phyloP scores from a whole-genome alignment of 2,113 vertebrate species.

The Siphamia tubifer region DNA sequence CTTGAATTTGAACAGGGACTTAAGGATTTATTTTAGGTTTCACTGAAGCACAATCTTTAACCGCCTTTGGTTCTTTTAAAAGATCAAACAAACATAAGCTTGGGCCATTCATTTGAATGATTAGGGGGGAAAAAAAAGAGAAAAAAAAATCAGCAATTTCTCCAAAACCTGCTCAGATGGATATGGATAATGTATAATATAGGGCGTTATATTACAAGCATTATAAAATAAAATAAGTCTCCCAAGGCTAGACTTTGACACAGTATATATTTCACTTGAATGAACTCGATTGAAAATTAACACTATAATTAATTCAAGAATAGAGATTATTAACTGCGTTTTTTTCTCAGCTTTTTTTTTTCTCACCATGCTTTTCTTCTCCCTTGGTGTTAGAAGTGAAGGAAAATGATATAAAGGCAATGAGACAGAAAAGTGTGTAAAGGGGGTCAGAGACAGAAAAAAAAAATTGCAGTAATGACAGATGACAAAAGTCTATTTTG shows the following conservation, averaged over 20 bases:
- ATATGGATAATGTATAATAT: background rate
- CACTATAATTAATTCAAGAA: constrained; percentile 57
- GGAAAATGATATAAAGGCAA: constrained; percentile 10
- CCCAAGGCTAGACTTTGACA: background rate
- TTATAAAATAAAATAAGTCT: constrained; percentile 19
- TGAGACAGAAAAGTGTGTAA: background rate
- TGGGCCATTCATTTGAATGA: no score
- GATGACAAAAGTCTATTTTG: background rate
- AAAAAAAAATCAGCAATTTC: no score
- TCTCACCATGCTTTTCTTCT: constrained; percentile 36
- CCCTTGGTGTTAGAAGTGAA: constrained; percentile 11
- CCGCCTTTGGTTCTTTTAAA: no score
- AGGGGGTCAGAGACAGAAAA: background rate
- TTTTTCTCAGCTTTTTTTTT: constrained; percentile 33
- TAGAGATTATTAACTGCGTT: constrained; percentile 31
- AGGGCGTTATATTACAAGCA: background rate
- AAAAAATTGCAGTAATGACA: constrained; percentile 4
- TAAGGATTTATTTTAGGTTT: no score
- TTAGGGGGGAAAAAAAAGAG: no score
- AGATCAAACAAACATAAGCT: no score
- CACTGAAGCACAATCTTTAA: no score
- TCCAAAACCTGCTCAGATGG: background rate
- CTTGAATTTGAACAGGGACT: no score
- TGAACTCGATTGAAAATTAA: constrained; percentile 36
- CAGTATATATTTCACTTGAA: constrained; percentile 22